A percentile compares a stretch with the other conserved stretches of the same genome.
These are phyloP conservation scores for Melanargia galathea DNA, from an alignment of 2,888 invertebrate species.

Conservation along the genomic window DNA sequence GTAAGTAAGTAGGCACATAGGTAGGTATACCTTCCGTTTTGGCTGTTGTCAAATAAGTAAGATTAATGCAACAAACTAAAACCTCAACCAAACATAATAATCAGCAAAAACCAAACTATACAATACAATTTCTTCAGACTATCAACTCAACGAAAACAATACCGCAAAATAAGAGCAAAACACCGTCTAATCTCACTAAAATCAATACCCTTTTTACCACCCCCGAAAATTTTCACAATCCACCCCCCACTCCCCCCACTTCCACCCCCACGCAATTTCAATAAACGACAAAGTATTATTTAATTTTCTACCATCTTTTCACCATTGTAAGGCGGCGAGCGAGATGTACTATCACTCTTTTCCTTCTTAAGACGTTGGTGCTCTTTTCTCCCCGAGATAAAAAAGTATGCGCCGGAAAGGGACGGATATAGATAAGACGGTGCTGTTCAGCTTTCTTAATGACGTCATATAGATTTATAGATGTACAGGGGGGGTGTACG, in stretches of 20 bases:
- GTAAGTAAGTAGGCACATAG: too few species aligned
- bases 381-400: constrained; percentile 51
- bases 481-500: constrained; percentile 61
- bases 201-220: constrained; percentile 80
- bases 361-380: constrained; percentile 62
- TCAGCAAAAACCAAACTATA: background rate
- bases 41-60: background rate
- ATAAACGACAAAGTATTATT: constrained; percentile 82
- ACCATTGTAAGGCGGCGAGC: constrained; percentile 75
- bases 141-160: constrained; percentile 33
- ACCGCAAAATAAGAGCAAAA: constrained; percentile 45
- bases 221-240: constrained; percentile 73
- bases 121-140: constrained; percentile 21
- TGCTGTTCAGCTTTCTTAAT: constrained; percentile 76
- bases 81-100: background rate
- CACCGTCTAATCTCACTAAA: constrained; percentile 71
- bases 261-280: constrained; percentile 56
- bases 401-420: constrained; percentile 54
- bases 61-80: constrained; percentile 15
- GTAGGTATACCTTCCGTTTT: background rate
- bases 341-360: constrained; percentile 59
- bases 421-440: constrained; percentile 72
- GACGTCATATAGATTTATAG: constrained; percentile 81
- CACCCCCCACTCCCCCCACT: constrained; percentile 54
- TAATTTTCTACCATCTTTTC: constrained; percentile 79